Evolutionary conservation across 2,888 invertebrate genomes (phyloP), one percentile per base, ranked within the genome.

Genomic region (Drosophila mettleri): DNA sequence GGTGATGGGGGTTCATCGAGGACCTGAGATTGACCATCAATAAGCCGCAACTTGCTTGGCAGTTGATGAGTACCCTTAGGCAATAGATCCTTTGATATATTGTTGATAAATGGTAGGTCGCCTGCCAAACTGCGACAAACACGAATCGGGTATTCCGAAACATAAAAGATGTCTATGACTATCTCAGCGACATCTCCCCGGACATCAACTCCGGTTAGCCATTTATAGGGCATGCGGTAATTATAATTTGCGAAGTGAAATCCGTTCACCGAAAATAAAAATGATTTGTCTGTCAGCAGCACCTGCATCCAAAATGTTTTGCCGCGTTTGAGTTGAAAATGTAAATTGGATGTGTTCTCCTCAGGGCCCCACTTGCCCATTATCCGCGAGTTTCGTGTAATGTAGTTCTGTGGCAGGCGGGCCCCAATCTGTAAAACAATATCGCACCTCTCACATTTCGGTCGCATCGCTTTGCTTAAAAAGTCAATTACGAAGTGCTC

Each of bases 351-450:
- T 74, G 89, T 94, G 27, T 94, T 95, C 89, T 97, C 97, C 87
- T 97, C 96, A 0, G 90, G 86, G 0, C 95, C 95, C 97, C 97
- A 97, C 58, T 92, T 93, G 51, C 94, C 94, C 74, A 94, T 94
- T 12, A 94, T 86, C 24, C 94, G 93, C 0, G 94, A 93, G 90
- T 97, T 97, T 71, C 97, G 93, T 1, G 96, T 96, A 9, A 97
- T 94, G 84, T 95, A 95, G 61, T 94, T 94, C 84, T 96, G 95
- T 54, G 95, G 95, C 58, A 96, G 91, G 12, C 97, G 94, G 3
- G 95, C 95, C 90, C 96, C 96, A 84, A 97, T 94, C 88, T 97
- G 96, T 14, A 97, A 93, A 0, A 95, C 95, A 29, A 96, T 93
- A 79, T 95, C 95, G n/a, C n/a, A 41, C 12, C 12, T 24, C 2